Evolutionary conservation across 2,888 invertebrate genomes (phyloP), one percentile per base, ranked within the genome.

Genomic region (Syritta pipiens): DNA sequence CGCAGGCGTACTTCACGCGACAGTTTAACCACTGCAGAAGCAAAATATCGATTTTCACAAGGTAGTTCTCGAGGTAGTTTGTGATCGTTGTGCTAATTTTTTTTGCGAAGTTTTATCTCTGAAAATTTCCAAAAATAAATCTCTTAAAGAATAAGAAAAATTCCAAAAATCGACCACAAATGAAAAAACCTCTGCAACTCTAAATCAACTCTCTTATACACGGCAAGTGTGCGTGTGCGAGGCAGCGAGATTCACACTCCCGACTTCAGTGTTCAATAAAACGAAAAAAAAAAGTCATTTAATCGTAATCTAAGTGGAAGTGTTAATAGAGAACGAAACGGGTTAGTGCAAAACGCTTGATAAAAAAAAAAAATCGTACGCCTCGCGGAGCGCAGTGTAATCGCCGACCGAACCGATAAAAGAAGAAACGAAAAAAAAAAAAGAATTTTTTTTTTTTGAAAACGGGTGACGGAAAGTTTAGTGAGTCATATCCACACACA

Each of bases 41-140:
- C 74, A 68, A 74, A 81, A 81, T 81, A 81, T 81, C 79, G 79
- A 81, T 81, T 81, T 81, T 81, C 79, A 81, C 74, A 68, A 81
- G 65, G 74, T 72, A 81, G 79, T 81, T 74, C 79, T 75, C 79
- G 74, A 74, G 79, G 72, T 72, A 79, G 77, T 79, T 79, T 72
- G 77, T 79, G 77, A 67, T 72, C 72, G 72, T 72, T 72, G 77
- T 79, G 77, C 77, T 79, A 72, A 79, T 72, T 79, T 72, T n/a
- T n/a, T 79, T 72, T 53, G 72, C 72, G 42, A 79, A 72, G 35
- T 60, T 40, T 49, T 30, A 42, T 49, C 48, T 55, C 55, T 35
- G 49, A 60, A 67, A 55, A 49, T 55, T 53, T 42, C 48, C 48
- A 42, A 28, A 67, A 67, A 67, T 30, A 42, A 76, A 42, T 49